These are phyloP conservation scores for Sphecodes monilicornis DNA, from an alignment of 2,888 invertebrate genomes.

Conservation along the genomic window DNA sequence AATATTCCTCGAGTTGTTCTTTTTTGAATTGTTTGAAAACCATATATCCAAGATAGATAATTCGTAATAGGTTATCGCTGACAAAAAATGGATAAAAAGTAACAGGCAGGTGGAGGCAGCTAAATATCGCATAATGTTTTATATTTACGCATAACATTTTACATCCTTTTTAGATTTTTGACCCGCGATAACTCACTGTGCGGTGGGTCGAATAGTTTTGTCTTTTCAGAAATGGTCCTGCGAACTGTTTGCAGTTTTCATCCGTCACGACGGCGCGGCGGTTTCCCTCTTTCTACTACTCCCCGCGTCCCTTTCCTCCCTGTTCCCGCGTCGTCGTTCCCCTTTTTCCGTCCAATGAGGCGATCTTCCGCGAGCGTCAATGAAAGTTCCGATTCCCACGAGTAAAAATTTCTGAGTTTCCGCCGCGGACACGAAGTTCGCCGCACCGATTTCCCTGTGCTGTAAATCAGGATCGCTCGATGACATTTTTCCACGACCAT, in stretches of 20 bases:
- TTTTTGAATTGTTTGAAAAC: too few relatives aligned
- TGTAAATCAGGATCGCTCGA: slow-evolving; percentile 80
- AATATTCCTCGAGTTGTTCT: too few relatives aligned
- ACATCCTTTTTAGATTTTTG: too few relatives aligned
- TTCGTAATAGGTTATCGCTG: too few relatives aligned
- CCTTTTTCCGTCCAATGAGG: slow-evolving; percentile 7
- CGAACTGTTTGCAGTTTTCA: slow-evolving; percentile 27
- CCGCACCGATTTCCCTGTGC: slow-evolving; percentile 76
- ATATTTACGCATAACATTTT: too few relatives aligned
- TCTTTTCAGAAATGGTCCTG: slow-evolving; percentile 23
- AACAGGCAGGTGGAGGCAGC: too few relatives aligned
- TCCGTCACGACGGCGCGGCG: slow-evolving; percentile 8
- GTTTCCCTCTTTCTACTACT: not conserved
- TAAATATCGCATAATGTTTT: too few relatives aligned
- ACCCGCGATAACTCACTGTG: too few relatives aligned
- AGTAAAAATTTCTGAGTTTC: slow-evolving; percentile 70
- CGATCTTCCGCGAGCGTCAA: slow-evolving; percentile 53
- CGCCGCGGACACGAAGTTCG: slow-evolving; percentile 67
- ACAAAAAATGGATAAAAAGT: too few relatives aligned
- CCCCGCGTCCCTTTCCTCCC: not conserved
- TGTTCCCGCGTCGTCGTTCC: not conserved
- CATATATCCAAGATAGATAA: too few relatives aligned
- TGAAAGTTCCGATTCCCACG: slow-evolving; percentile 65
- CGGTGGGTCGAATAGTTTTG: not conserved
- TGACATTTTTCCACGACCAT: slow-evolving; percentile 74